phyloP scores from a whole-genome alignment of 2,113 vertebrate genomes.

The Psettodes erumei region DNA sequence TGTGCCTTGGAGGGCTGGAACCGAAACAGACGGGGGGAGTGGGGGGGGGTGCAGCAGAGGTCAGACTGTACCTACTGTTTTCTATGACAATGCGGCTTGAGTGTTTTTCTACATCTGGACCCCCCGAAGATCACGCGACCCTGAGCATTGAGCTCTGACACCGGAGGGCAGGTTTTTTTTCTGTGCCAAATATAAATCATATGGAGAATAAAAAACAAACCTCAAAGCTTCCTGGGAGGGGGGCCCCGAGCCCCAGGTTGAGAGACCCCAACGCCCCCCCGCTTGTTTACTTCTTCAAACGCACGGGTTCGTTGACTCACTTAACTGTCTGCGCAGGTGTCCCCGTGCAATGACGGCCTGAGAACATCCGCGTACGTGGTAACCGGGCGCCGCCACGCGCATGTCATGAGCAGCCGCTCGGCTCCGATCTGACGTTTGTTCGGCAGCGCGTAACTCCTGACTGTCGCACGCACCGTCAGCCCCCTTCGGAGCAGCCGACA shows the following conservation, averaged over 20 bases:
- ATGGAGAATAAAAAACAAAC: no score
- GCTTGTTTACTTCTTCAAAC: not conserved
- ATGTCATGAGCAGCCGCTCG: constrained; percentile 57
- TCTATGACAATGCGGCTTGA: constrained; percentile 17
- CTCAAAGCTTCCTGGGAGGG: no score
- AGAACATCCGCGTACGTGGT: constrained; percentile 36
- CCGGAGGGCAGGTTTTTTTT: not conserved
- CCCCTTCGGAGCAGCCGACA: constrained; percentile 46
- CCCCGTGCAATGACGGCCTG: constrained; percentile 49
- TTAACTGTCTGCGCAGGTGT: constrained; percentile 50
- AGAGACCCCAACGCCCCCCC: no score
- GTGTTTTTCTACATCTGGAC: constrained; percentile 6
- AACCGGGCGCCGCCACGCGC: constrained; percentile 41
- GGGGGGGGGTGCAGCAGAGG: constrained; percentile 48
- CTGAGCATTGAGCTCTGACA: constrained; percentile 1
- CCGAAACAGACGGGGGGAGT: constrained; percentile 41
- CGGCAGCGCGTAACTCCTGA: constrained; percentile 48
- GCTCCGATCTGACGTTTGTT: constrained; percentile 52
- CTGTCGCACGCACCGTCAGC: constrained; percentile 48
- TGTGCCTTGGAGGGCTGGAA: constrained; percentile 48
- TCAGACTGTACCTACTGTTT: constrained; percentile 55
- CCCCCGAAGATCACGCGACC: not conserved
- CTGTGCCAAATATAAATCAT: no score
- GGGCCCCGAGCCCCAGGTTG: no score
- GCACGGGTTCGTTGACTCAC: constrained; percentile 24